phyloP scores from a whole-genome alignment of 2,797 vertebrate species.

The Ispidina lecontei region DNA sequence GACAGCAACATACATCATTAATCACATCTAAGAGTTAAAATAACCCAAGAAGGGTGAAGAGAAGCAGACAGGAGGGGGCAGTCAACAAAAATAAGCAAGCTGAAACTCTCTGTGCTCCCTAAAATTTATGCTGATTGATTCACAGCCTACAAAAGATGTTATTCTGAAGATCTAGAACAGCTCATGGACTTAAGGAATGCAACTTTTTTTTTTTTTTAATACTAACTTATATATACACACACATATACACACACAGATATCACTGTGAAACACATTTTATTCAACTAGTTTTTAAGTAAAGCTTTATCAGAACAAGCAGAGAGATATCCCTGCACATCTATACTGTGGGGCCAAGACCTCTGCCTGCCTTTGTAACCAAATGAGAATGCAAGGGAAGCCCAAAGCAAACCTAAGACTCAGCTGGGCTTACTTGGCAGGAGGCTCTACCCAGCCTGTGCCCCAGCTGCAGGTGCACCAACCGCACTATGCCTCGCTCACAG shows the following conservation, averaged over 20 bases:
- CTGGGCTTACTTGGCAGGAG: not conserved
- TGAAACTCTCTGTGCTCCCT: not conserved
- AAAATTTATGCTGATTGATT: not conserved
- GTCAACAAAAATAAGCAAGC: not conserved
- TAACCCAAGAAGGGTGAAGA: not conserved
- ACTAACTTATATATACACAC: no score
- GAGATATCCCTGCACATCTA: not conserved
- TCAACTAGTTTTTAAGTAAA: not conserved
- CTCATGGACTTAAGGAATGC: not conserved
- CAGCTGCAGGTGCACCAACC: fast-evolving
- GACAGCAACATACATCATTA: not conserved
- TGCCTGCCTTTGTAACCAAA: not conserved
- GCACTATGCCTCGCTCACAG: fast-evolving
- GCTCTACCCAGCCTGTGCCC: not conserved
- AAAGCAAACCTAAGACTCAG: not conserved
- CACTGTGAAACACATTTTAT: not conserved
- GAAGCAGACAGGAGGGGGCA: constrained; percentile 15
- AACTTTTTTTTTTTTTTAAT: not conserved
- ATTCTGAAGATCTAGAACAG: not conserved
- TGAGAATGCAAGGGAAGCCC: not conserved
- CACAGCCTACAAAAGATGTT: not conserved
- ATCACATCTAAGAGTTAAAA: not conserved
- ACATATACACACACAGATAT: no score
- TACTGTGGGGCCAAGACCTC: not conserved
- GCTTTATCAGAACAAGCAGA: not conserved